Conservation (phyloP, 2,888 invertebrate genomes). For the Cataglyphis livida region DNA sequence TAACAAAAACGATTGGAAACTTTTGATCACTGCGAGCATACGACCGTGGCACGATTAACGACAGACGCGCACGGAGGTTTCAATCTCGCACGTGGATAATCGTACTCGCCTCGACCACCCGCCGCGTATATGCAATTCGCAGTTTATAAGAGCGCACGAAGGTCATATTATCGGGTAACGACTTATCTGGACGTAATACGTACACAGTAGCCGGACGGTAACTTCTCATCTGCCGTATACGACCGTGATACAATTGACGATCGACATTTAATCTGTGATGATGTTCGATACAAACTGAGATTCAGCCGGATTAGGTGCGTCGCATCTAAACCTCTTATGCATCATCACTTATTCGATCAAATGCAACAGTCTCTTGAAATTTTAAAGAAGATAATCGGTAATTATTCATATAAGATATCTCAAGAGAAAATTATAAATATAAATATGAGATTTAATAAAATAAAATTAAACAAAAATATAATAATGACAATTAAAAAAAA, state of each 20-base stretch:
- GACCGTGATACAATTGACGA: constrained; percentile 1
- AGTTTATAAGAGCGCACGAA: constrained; percentile 36
- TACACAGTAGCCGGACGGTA: background rate
- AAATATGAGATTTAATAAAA: background rate
- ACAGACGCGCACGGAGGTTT: constrained; percentile 1
- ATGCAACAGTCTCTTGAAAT: background rate
- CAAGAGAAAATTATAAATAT: background rate
- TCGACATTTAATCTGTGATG: background rate
- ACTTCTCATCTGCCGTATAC: background rate
- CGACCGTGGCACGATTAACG: constrained; percentile 25
- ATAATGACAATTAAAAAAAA: background rate
- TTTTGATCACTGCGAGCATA: constrained; percentile 13
- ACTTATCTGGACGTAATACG: background rate
- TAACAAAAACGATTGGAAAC: constrained; percentile 3
- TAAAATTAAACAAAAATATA: background rate
- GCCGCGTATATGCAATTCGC: constrained; percentile 24
- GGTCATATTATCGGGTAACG: constrained; percentile 24
- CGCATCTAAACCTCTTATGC: background rate
- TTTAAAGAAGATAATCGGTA: constrained; percentile 1
- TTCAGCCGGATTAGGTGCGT: background rate
- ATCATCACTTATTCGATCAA: background rate
- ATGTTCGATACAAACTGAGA: background rate
- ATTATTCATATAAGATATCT: background rate
- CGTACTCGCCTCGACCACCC: background rate
- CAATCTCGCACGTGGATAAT: constrained; percentile 12